Evolutionary conservation across 2,888 invertebrate genomes (phyloP).

Genomic region (Frankliniella fusca): DNA sequence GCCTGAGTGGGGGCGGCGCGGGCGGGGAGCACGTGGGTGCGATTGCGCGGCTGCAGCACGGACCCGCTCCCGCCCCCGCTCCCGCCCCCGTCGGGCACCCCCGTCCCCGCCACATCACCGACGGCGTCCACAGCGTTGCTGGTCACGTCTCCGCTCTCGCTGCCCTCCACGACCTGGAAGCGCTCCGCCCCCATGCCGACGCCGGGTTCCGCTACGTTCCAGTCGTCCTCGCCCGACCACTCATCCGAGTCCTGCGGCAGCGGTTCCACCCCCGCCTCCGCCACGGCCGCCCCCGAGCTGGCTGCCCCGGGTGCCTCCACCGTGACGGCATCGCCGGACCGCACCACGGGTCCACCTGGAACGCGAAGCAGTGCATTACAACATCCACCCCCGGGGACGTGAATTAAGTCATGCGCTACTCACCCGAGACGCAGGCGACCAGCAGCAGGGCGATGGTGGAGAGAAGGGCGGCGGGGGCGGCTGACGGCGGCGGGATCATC

Average conservation of each 20-base stretch:
- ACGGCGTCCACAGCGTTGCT: background rate
- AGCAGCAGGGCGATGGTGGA: background rate
- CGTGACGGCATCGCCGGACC: background rate
- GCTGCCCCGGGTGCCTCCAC: background rate
- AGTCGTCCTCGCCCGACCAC: background rate
- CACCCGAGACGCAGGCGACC: constrained; percentile 1
- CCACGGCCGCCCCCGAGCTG: background rate
- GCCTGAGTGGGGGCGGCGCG: constrained; percentile 43
- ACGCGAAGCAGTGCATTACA: background rate
- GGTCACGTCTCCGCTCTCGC: background rate
- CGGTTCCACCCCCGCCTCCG: background rate
- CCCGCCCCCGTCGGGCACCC: no score
- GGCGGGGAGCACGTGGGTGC: constrained; percentile 53
- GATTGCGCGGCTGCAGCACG: constrained; percentile 51
- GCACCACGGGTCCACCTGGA: background rate
- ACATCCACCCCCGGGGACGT: background rate
- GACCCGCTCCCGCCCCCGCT: constrained; percentile 46
- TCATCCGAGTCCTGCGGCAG: background rate
- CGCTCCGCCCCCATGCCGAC: background rate
- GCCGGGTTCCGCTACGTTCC: background rate
- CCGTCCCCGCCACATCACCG: background rate
- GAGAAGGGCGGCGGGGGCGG: background rate
- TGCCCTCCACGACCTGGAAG: background rate
- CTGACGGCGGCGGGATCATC: background rate
- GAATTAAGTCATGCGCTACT: background rate